A percentile compares a stretch with the other conserved stretches of the same genome.
Evolutionary conservation across 2,888 invertebrate species (phyloP).

Genomic region (Ectemnius continuus): DNA sequence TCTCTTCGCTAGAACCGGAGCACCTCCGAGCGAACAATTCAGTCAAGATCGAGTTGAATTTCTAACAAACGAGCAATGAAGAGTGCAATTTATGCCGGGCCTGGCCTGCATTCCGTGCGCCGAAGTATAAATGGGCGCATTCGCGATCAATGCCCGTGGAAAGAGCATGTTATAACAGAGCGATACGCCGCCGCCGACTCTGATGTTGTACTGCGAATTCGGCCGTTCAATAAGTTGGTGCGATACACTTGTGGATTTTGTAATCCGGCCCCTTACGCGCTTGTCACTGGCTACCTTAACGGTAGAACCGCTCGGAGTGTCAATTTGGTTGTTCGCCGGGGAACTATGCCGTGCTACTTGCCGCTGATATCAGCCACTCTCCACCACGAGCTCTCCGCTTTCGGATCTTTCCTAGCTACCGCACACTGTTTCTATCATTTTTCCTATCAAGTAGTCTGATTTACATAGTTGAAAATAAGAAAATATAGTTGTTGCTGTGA

Average conservation of each 20-base stretch:
- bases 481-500: no score
- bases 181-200: background rate
- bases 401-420: no score
- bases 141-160: slow-evolving; percentile 7
- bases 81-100: slow-evolving; percentile 50
- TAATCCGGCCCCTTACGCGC: background rate
- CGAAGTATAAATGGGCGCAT: slow-evolving; percentile 12
- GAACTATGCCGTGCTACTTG: no score
- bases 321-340: background rate
- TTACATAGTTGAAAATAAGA: no score
- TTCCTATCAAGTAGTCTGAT: no score
- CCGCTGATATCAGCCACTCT: no score
- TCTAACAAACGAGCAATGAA: slow-evolving; percentile 53
- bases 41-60: slow-evolving; percentile 40
- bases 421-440: no score
- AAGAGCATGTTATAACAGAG: slow-evolving; percentile 18
- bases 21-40: slow-evolving; percentile 42
- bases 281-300: slow-evolving; percentile 4
- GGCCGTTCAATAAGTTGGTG: background rate
- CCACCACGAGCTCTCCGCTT: no score
- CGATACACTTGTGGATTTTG: slow-evolving; percentile 1
- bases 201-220: slow-evolving; percentile 1
- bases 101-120: slow-evolving; percentile 6
- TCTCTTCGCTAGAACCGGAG: background rate
- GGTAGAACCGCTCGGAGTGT: background rate